These are phyloP conservation scores for Verasper variegatus DNA, from an alignment of 2,113 vertebrate species.

Conservation along the genomic window DNA sequence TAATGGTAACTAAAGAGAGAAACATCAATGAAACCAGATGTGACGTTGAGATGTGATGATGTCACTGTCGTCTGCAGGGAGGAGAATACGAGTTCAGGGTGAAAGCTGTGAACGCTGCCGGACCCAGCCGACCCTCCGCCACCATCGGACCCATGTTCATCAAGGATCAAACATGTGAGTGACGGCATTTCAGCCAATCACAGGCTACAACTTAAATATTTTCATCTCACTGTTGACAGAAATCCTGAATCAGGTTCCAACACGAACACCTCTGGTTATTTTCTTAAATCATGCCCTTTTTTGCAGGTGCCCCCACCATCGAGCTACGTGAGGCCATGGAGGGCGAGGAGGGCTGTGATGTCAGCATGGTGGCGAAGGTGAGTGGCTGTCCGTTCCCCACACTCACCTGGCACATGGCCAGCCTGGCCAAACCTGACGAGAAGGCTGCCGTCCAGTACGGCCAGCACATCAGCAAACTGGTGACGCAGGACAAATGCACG, in stretches of 20 bases:
- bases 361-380: slow-evolving; percentile 92
- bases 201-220: background rate
- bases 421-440: slow-evolving; percentile 89
- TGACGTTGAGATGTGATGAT: background rate
- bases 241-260: too few relatives aligned
- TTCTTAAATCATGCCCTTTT: background rate
- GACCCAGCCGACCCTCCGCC: slow-evolving; percentile 91
- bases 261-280: background rate
- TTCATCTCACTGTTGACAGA: background rate
- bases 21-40: too few relatives aligned
- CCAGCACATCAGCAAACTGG: slow-evolving; percentile 93
- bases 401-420: slow-evolving; percentile 91
- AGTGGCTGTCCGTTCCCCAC: slow-evolving; percentile 96
- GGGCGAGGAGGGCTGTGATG: slow-evolving; percentile 91
- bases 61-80: slow-evolving; percentile 79
- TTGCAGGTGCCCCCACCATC: slow-evolving; percentile 90
- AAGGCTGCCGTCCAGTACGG: slow-evolving; percentile 89
- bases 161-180: slow-evolving; percentile 97
- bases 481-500: slow-evolving; percentile 91
- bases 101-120: slow-evolving; percentile 97
- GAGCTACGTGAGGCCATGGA: slow-evolving; percentile 93
- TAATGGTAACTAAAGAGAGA: too few relatives aligned
- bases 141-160: slow-evolving; percentile 92
- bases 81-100: slow-evolving; percentile 97
- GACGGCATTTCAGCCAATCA: background rate